These are phyloP conservation scores for Drosophila ficusphila DNA, from an alignment of 1,140 invertebrate species.

Conservation along the genomic window DNA sequence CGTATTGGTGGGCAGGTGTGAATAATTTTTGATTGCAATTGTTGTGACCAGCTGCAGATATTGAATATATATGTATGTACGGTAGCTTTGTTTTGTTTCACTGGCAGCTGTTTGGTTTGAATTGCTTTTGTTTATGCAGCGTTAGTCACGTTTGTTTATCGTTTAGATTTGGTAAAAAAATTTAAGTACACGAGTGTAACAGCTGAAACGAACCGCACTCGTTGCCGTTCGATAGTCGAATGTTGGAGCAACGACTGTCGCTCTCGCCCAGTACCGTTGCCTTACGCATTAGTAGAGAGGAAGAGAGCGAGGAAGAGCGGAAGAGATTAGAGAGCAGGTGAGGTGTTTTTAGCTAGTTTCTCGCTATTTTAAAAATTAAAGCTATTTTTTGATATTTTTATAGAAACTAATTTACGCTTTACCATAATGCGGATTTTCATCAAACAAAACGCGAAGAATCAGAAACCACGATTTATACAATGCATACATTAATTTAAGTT, in stretches of 20 bases:
- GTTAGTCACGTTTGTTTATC: slow-evolving; percentile 58
- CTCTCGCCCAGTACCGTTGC: not conserved
- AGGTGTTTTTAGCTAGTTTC: not conserved
- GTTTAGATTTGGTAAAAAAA: slow-evolving; percentile 4
- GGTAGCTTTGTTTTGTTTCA: slow-evolving; percentile 28
- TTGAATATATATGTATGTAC: slow-evolving; percentile 16
- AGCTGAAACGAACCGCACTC: slow-evolving; percentile 51
- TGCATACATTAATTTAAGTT: no score
- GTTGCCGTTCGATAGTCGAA: slow-evolving; percentile 43
- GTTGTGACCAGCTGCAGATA: slow-evolving; percentile 30
- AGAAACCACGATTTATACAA: no score
- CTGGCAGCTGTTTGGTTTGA: slow-evolving; percentile 44
- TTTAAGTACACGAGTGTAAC: not conserved
- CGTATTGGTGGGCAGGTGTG: slow-evolving; percentile 18
- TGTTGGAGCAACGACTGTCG: slow-evolving; percentile 13
- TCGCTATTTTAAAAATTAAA: no score
- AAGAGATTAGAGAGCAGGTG: not conserved
- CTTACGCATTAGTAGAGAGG: slow-evolving; percentile 4
- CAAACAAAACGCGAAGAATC: no score
- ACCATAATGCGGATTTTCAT: no score
- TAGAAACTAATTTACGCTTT: no score
- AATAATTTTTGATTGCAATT: slow-evolving; percentile 41
- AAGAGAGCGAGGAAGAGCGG: no score
- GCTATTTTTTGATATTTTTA: no score
- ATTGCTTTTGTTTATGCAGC: slow-evolving; percentile 9